These are phyloP conservation scores for Acrocyrtus sp. DNA, from an alignment of 2,888 invertebrate genomes.

Conservation along the genomic window DNA sequence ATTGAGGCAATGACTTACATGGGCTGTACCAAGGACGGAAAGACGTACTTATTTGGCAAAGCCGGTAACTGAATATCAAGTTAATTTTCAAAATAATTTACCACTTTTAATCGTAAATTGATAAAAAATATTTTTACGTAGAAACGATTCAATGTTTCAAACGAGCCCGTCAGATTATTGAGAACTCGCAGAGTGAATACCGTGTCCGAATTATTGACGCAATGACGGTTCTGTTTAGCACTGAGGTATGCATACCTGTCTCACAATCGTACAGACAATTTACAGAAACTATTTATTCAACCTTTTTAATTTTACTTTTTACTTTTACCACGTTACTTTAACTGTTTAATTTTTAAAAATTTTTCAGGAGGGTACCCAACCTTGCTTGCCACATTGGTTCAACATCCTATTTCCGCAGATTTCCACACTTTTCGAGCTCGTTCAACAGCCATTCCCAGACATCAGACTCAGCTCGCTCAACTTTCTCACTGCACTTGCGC, in stretches of 20 bases:
- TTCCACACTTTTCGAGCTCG: constrained; percentile 57
- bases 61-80: constrained; percentile 37
- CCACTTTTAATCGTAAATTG: background rate
- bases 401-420: constrained; percentile 57
- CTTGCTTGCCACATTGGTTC: constrained; percentile 60
- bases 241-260: constrained; percentile 50
- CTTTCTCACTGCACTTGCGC: constrained; percentile 59
- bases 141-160: constrained; percentile 53
- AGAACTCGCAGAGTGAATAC: constrained; percentile 53
- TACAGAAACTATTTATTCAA: background rate
- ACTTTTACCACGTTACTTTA: background rate
- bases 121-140: no score
- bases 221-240: constrained; percentile 57
- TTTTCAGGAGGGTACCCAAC: constrained; percentile 52
- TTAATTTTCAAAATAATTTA: background rate
- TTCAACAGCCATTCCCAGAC: constrained; percentile 62
- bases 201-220: constrained; percentile 56
- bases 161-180: constrained; percentile 47
- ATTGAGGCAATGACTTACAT: constrained; percentile 60
- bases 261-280: background rate
- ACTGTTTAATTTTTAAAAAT: background rate
- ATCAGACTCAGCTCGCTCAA: constrained; percentile 58
- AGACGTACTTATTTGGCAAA: constrained; percentile 48
- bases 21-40: constrained; percentile 59
- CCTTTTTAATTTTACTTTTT: background rate